Conservation (phyloP, 2,888 invertebrate genomes). For the Agriopis aurantiaria region DNA sequence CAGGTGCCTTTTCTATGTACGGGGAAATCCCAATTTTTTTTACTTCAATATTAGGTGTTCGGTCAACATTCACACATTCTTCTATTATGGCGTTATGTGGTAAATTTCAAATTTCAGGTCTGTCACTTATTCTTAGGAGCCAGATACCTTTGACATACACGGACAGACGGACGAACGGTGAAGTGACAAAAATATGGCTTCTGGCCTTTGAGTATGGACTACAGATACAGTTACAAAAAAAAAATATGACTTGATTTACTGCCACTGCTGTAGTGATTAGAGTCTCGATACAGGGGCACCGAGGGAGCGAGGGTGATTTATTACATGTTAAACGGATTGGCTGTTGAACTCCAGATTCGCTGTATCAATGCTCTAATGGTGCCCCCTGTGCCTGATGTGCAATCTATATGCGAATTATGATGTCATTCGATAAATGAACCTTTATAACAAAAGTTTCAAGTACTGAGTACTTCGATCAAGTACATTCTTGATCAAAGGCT, state of each 20-base stretch:
- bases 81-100: too few relatives aligned
- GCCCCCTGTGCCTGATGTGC: slow-evolving; percentile 36
- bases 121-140: too few relatives aligned
- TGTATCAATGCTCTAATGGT: slow-evolving; percentile 58
- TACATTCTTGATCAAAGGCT: too few relatives aligned
- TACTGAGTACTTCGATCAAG: too few relatives aligned
- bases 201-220: too few relatives aligned
- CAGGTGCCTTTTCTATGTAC: too few relatives aligned
- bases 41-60: too few relatives aligned
- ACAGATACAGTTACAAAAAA: too few relatives aligned
- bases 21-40: too few relatives aligned
- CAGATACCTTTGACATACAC: too few relatives aligned
- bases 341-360: slow-evolving; percentile 67
- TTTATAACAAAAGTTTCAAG: background rate
- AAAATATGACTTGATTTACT: slow-evolving; percentile 8
- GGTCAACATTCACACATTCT: background rate
- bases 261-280: slow-evolving; percentile 11
- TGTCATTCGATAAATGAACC: slow-evolving; percentile 11
- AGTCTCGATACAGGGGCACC: slow-evolving; percentile 29
- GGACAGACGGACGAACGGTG: too few relatives aligned
- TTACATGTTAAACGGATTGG: slow-evolving; percentile 79
- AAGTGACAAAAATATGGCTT: too few relatives aligned
- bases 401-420: slow-evolving; percentile 36
- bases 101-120: background rate
- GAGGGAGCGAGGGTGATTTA: slow-evolving; percentile 74